These are phyloP conservation scores for Schizothorax lantsangensis DNA, from an alignment of 2,797 vertebrate genomes.

Conservation along the genomic window DNA sequence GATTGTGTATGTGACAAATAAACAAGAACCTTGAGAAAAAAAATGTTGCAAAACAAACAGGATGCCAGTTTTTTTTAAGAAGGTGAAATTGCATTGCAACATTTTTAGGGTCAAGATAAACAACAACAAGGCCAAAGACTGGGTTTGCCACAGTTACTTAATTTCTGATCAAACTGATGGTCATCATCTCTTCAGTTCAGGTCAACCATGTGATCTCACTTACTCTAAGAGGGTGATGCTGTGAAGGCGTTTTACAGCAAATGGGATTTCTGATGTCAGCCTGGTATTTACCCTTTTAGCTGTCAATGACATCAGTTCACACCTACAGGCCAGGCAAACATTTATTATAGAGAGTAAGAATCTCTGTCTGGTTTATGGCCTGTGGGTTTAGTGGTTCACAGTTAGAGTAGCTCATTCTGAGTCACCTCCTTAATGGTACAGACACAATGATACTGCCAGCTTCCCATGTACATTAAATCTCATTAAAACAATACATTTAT, in stretches of 20 bases:
- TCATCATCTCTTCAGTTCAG: constrained; percentile 9
- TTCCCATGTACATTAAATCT: neutral
- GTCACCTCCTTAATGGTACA: constrained; percentile 5
- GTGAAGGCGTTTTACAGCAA: neutral
- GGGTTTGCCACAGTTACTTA: constrained; percentile 34
- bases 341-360: neutral
- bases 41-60: constrained; percentile 41
- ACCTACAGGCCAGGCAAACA: constrained; percentile 10
- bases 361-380: neutral
- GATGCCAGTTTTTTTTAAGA: constrained; percentile 1
- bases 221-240: neutral
- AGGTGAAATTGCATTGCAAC: neutral
- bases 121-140: constrained; percentile 3
- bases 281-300: constrained; percentile 18
- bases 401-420: constrained; percentile 27
- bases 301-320: constrained; percentile 18
- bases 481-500: neutral
- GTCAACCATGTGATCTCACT: neutral
- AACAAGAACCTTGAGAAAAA: no score
- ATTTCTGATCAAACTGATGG: constrained; percentile 34
- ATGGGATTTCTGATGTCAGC: constrained; percentile 14
- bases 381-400: constrained; percentile 19
- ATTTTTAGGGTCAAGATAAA: constrained; percentile 10
- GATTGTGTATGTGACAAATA: no score
- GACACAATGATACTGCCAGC: neutral